These are phyloP conservation scores for Chionodraco myersi DNA, from an alignment of 2,113 vertebrate genomes.

Conservation along the genomic window DNA sequence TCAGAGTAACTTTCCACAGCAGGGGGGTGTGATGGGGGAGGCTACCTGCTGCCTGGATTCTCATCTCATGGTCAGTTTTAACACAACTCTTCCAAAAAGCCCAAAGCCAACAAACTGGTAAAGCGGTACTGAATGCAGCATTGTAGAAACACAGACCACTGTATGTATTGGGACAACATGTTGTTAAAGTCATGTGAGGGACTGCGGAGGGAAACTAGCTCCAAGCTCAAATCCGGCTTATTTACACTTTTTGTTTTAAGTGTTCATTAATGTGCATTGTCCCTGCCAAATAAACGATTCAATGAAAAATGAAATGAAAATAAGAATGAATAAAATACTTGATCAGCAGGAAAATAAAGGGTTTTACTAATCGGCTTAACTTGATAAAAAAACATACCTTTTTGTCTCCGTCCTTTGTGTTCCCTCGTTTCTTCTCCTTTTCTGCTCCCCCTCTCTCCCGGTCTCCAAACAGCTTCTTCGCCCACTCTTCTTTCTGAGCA, in stretches of 20 bases:
- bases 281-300: too few species aligned
- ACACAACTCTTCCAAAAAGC: slow-evolving; percentile 71
- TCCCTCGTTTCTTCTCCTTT: slow-evolving; percentile 83
- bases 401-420: slow-evolving; percentile 88
- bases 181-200: too few species aligned
- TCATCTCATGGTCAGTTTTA: slow-evolving; percentile 78
- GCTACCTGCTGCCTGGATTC: slow-evolving; percentile 66
- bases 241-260: too few species aligned
- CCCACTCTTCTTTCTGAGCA: slow-evolving; percentile 90
- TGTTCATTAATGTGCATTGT: too few species aligned
- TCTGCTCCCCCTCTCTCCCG: slow-evolving; percentile 54
- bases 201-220: too few species aligned
- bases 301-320: neutral
- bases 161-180: neutral
- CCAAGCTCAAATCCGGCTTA: too few species aligned
- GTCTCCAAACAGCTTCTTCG: slow-evolving; percentile 89
- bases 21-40: slow-evolving; percentile 58
- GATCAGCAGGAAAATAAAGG: neutral
- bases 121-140: slow-evolving; percentile 5
- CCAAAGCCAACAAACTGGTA: slow-evolving; percentile 41
- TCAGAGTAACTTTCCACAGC: slow-evolving; percentile 75
- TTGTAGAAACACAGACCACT: neutral
- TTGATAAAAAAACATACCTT: slow-evolving; percentile 84
- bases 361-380: neutral
- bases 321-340: neutral